Base-by-base conservation (phyloP, 2,888 invertebrate genomes). In the Unio delphinus region DNA sequence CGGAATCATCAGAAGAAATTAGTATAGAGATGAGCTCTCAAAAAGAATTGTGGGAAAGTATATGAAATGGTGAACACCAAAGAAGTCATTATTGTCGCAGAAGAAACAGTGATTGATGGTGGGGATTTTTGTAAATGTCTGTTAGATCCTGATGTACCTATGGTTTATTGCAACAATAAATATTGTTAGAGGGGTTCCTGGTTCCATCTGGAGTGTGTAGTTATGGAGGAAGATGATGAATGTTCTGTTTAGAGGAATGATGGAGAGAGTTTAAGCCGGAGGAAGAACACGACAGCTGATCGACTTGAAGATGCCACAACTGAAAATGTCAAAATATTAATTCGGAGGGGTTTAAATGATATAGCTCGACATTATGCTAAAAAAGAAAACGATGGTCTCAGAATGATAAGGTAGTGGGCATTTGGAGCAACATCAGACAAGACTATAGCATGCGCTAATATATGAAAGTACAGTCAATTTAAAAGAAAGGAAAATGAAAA, bases 161-260 rank as follows among this genome's bases (percentile, higher is more conserved):
- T 61, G 65, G 20, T 70, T 30, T 66, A 65, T 57, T 70, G 70
- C 45, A 30, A 34, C 30, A 66, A 70, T 34, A 45, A 23, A 7
- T 54, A 45, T 55, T 70, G 70, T 59, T 28, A 26, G 23, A 55
- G 63, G 15, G 57, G 60, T n/a, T 54, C 60, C 15, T 72, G 72
- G 72, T 72, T 72, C 28, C 72, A 72, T 54, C 28, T 72, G n/a
- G 65, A 65, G 6, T 72, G 68, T 54, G 18, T 71, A 18, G 65
- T 34, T 20, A 61, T 68, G 30, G 63, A 65, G 17, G 57, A 61
- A 63, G 72, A 68, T 34, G 72, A 68, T 30, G 55, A 68, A 4
- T 66, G 58, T 65, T 45, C 58, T 72, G 72, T 58, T 59, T 45
- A 18, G 60, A 61, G 17, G 66, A 64, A 7, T 72, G 68, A 20